phyloP scores from a whole-genome alignment of 2,113 vertebrate species.

The Arothron firmamentum region DNA sequence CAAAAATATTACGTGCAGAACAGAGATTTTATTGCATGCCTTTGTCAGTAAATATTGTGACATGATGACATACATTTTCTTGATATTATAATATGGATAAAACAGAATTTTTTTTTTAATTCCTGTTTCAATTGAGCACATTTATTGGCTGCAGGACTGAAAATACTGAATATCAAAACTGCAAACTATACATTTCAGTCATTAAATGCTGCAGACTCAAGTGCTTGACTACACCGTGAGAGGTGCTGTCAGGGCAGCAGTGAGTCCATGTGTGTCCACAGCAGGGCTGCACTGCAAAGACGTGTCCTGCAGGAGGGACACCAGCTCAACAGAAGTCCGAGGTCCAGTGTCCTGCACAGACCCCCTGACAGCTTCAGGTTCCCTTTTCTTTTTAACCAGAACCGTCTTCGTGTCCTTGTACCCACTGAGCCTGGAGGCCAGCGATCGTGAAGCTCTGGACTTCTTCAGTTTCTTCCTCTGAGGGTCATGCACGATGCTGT shows the following conservation, averaged over 20 bases:
- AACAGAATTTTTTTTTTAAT: neutral
- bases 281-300: constrained; percentile 36
- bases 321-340: constrained; percentile 39
- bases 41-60: no score
- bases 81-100: neutral
- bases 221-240: constrained; percentile 27
- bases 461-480: constrained; percentile 76
- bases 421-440: constrained; percentile 87
- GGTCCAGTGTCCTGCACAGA: neutral
- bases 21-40: no score
- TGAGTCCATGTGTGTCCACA: constrained; percentile 24
- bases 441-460: constrained; percentile 73
- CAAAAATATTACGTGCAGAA: no score
- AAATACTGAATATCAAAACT: neutral
- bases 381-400: neutral
- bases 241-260: constrained; percentile 14
- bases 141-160: neutral
- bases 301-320: constrained; percentile 59
- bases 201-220: neutral
- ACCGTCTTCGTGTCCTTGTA: constrained; percentile 45
- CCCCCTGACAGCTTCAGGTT: accelerated
- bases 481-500: constrained; percentile 83
- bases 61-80: neutral
- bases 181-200: neutral
- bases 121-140: neutral